A percentile compares a stretch with the other conserved stretches of the same genome.
phyloP scores from a whole-genome alignment of 2,113 vertebrate genomes.

The Lepus europaeus region DNA sequence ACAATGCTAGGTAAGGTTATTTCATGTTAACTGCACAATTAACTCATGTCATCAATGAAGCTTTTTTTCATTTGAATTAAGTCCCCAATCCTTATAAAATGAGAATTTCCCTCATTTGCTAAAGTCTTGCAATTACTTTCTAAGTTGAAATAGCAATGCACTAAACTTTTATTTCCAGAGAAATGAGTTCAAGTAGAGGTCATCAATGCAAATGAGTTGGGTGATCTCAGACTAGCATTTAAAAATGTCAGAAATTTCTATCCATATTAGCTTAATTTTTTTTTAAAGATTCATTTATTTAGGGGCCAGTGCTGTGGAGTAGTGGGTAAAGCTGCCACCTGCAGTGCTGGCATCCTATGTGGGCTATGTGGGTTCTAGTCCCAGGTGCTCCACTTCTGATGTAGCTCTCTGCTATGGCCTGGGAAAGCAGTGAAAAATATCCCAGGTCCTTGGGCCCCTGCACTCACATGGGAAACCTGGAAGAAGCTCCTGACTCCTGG shows the following conservation, averaged over 20 bases:
- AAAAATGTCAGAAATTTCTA: conserved; percentile 65
- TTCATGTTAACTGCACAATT: conserved; percentile 83
- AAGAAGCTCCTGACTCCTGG: no score
- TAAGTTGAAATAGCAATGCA: conserved; percentile 81
- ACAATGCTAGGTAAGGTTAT: conserved; percentile 78
- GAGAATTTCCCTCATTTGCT: conserved; percentile 83
- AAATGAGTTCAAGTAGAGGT: conserved; percentile 83
- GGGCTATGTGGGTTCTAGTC: no score
- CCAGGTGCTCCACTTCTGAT: no score
- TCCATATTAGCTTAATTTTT: conserved; percentile 54
- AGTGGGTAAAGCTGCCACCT: no score
- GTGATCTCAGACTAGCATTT: conserved; percentile 74
- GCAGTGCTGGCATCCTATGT: no score
- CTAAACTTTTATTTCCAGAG: conserved; percentile 83
- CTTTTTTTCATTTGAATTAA: conserved; percentile 81
- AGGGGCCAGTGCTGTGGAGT: no score
- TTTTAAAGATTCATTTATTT: no score
- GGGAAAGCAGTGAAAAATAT: no score
- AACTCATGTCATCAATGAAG: conserved; percentile 81
- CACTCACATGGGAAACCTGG: no score
- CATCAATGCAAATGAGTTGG: conserved; percentile 78
- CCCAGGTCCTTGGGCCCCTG: no score
- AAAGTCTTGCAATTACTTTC: conserved; percentile 83
- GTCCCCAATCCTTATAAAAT: conserved; percentile 80
- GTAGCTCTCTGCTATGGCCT: no score